These are phyloP conservation scores for Aldrovandia affinis DNA, from an alignment of 2,797 vertebrate genomes.

Conservation along the genomic window DNA sequence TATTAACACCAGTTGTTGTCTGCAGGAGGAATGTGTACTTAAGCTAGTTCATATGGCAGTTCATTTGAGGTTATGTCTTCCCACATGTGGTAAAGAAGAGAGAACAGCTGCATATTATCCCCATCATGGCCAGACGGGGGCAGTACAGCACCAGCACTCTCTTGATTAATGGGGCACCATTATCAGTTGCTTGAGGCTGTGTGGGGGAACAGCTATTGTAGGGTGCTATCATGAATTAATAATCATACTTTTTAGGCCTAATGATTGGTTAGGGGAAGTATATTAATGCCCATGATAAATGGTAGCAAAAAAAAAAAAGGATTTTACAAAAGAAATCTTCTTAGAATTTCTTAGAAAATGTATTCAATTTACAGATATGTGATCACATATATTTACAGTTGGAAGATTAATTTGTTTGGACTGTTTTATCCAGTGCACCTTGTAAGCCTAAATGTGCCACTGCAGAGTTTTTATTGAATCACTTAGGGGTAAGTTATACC, in stretches of 20 bases:
- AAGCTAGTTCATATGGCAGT: not conserved
- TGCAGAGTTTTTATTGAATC: not conserved
- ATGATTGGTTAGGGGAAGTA: not conserved
- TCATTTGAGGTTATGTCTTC: not conserved
- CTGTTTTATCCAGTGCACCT: not conserved
- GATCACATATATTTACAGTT: not conserved
- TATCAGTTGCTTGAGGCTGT: not conserved
- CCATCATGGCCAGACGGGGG: slow-evolving; percentile 21
- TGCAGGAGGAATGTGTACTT: not conserved
- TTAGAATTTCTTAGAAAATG: too few relatives aligned
- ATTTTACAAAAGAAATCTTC: not conserved
- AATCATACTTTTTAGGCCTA: not conserved
- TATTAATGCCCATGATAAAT: not conserved
- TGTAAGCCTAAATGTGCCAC: not conserved
- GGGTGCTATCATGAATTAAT: slow-evolving; percentile 5
- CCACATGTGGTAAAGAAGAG: not conserved
- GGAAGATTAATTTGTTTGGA: not conserved
- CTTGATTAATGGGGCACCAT: not conserved
- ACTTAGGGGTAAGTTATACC: not conserved
- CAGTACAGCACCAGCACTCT: slow-evolving; percentile 19
- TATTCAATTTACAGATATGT: not conserved
- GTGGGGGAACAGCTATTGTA: not conserved
- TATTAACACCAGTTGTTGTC: not conserved
- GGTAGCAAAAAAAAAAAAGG: not conserved
- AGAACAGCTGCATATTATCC: not conserved